Conservation (phyloP, 53 echinoderm and acorn worm species). For the Antedon mediterranea region DNA sequence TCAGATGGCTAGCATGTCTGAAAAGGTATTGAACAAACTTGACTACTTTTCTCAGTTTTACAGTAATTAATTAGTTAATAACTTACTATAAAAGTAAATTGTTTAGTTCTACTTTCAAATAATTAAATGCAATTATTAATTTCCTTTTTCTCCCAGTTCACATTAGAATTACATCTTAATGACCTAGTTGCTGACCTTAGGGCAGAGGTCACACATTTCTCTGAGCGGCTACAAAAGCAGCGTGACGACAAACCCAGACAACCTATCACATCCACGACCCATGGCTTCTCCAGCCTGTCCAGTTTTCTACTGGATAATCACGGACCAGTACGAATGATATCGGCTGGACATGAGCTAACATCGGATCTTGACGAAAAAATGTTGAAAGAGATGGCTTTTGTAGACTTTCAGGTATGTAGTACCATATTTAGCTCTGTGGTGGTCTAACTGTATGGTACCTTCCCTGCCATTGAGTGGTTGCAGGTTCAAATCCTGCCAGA, state of each 20-base stretch:
- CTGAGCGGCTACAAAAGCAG: slow-evolving; percentile 46
- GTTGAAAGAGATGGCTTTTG: slow-evolving; percentile 66
- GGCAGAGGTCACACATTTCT: slow-evolving; percentile 77
- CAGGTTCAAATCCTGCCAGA: neutral
- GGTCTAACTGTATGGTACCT: neutral
- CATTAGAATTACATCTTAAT: slow-evolving; percentile 46
- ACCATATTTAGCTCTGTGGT: neutral
- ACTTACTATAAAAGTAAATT: too few relatives aligned
- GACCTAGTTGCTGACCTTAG: slow-evolving; percentile 76
- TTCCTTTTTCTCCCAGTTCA: slow-evolving; percentile 47
- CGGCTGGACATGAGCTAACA: slow-evolving; percentile 61
- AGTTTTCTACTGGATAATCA: slow-evolving; percentile 10
- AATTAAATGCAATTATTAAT: too few relatives aligned
- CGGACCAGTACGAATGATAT: slow-evolving; percentile 80
- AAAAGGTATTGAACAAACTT: slow-evolving; percentile 35
- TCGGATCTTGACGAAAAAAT: slow-evolving; percentile 63
- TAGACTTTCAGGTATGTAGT: slow-evolving; percentile 40
- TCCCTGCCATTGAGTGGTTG: neutral
- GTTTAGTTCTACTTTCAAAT: too few relatives aligned
- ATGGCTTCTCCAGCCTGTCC: slow-evolving; percentile 6
- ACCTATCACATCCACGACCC: neutral
- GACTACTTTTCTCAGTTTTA: too few relatives aligned
- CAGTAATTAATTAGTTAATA: too few relatives aligned
- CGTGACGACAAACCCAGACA: slow-evolving; percentile 22
- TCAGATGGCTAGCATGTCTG: slow-evolving; percentile 66